phyloP scores from a whole-genome alignment of 2,888 invertebrate genomes.

The Epiblema foenella region DNA sequence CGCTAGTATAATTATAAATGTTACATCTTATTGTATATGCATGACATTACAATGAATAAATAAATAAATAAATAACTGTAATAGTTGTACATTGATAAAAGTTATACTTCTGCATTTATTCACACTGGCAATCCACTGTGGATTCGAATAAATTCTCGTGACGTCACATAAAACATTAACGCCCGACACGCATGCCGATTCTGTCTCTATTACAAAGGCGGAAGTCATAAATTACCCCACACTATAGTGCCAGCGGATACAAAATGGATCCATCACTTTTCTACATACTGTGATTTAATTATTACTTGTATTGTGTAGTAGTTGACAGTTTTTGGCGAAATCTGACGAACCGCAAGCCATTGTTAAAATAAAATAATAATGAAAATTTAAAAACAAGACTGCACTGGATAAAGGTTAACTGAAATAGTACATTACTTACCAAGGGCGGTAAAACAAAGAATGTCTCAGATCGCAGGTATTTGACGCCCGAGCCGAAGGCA shows the following conservation, averaged over 20 bases:
- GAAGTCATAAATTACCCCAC: constrained; percentile 23
- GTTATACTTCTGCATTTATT: constrained; percentile 9
- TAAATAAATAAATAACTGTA: too few species aligned
- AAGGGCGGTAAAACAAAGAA: too few species aligned
- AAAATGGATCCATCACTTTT: constrained; percentile 2
- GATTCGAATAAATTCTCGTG: constrained; percentile 21
- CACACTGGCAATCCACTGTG: background rate
- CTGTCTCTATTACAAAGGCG: constrained; percentile 25
- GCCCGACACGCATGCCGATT: constrained; percentile 17
- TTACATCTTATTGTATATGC: too few species aligned
- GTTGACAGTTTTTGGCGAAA: background rate
- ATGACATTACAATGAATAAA: too few species aligned
- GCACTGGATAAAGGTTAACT: too few species aligned
- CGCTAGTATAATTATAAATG: too few species aligned
- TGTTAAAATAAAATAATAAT: background rate
- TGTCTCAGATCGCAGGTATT: too few species aligned
- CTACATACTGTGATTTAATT: background rate
- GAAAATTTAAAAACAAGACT: too few species aligned
- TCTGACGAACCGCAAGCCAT: background rate
- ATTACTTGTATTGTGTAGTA: background rate
- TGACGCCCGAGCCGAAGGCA: too few species aligned
- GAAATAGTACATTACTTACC: too few species aligned
- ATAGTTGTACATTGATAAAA: background rate
- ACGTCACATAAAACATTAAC: constrained; percentile 35
- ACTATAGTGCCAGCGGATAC: background rate